These are phyloP conservation scores for Pachycephala philippinensis DNA, from an alignment of 2,113 vertebrate genomes.

Conservation along the genomic window DNA sequence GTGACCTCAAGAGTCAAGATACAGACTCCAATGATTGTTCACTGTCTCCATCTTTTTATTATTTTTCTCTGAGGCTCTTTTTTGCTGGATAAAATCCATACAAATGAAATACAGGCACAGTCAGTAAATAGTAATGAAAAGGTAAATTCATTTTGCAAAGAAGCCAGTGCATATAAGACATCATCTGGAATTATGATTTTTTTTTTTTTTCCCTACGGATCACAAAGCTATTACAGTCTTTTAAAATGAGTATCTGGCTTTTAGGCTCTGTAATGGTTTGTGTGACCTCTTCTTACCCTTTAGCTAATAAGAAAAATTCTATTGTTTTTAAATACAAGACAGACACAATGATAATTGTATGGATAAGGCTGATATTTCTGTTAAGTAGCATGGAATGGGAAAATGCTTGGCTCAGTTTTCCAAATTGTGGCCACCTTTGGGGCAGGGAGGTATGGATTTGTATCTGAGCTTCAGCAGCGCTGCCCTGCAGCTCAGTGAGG, in stretches of 20 bases:
- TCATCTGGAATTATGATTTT: conserved; percentile 61
- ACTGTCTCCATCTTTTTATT: conserved; percentile 72
- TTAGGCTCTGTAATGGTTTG: conserved; percentile 12
- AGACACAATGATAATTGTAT: not conserved
- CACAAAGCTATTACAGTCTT: conserved; percentile 55
- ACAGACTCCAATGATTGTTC: conserved; percentile 65
- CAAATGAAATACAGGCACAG: conserved; percentile 73
- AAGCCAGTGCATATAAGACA: conserved; percentile 67
- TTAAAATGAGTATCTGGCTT: conserved; percentile 69
- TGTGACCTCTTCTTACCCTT: conserved; percentile 61
- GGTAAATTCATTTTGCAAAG: conserved; percentile 73
- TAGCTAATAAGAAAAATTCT: conserved; percentile 49
- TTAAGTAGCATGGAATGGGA: not conserved
- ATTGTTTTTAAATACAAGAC: not conserved
- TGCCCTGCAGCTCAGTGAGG: accelerated
- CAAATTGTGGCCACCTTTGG: not conserved
- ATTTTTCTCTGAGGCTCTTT: conserved; percentile 62
- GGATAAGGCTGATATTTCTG: not conserved
- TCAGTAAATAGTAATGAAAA: conserved; percentile 81
- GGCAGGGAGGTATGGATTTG: not conserved
- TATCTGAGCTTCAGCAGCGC: not conserved
- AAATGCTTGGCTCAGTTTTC: not conserved
- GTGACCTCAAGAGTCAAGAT: conserved; percentile 58
- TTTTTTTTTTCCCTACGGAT: conserved; percentile 7
- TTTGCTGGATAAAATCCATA: conserved; percentile 76